Conservation (phyloP, 2,888 invertebrate species). For the Dioctria linearis region DNA sequence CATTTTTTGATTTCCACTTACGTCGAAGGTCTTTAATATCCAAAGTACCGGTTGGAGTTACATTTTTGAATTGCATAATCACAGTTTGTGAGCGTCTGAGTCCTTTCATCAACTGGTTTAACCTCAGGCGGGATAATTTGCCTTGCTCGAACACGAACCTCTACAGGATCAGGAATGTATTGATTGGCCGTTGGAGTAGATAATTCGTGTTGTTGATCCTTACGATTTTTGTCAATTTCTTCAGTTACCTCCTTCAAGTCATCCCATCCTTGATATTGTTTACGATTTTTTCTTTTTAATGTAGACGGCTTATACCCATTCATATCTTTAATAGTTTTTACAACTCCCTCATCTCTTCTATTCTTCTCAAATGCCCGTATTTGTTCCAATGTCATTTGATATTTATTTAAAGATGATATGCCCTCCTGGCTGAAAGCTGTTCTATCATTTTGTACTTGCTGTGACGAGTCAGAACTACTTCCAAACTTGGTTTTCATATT, state of each 20-base stretch:
- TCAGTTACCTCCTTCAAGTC: constrained; percentile 65
- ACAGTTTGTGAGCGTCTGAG: constrained; percentile 69
- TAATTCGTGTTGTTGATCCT: not conserved
- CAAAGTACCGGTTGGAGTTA: constrained; percentile 60
- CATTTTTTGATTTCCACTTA: constrained; percentile 61
- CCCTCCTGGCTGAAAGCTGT: constrained; percentile 62
- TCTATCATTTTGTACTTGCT: constrained; percentile 1
- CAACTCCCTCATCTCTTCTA: constrained; percentile 66
- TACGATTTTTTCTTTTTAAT: constrained; percentile 73
- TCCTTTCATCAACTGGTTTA: constrained; percentile 38
- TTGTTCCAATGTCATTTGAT: constrained; percentile 74
- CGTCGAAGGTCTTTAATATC: constrained; percentile 63
- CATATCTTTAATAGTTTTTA: constrained; percentile 76
- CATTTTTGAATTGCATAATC: constrained; percentile 62
- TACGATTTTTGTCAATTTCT: constrained; percentile 56
- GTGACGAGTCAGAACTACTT: constrained; percentile 34
- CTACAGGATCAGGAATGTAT: constrained; percentile 66
- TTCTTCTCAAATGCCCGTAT: constrained; percentile 74
- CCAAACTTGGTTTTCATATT: constrained; percentile 58
- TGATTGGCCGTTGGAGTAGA: constrained; percentile 61
- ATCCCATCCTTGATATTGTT: constrained; percentile 76
- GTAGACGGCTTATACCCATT: constrained; percentile 77
- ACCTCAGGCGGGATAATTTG: constrained; percentile 64
- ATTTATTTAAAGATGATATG: constrained; percentile 73
- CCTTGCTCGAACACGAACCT: constrained; percentile 63